Evolutionary conservation across 1,140 invertebrate species (phyloP).

Genomic region (Caerostris darwini): DNA sequence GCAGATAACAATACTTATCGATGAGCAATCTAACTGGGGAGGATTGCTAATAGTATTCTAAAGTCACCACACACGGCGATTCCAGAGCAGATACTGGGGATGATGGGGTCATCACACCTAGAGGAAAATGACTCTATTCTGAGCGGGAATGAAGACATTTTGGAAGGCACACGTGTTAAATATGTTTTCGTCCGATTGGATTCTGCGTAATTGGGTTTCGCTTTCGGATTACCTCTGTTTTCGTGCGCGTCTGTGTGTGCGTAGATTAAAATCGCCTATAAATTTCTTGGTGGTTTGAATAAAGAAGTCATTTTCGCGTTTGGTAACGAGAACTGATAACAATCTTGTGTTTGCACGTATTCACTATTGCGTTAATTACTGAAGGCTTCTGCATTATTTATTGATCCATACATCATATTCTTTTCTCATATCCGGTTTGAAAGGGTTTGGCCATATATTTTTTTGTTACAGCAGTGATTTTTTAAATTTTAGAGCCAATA

Average conservation of each 20-base stretch:
- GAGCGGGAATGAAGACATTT: conserved; percentile 49
- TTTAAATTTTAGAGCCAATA: no score
- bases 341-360: neutral
- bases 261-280: neutral
- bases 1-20: conserved; percentile 47
- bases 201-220: neutral
- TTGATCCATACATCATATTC: no score
- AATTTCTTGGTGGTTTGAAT: neutral
- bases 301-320: neutral
- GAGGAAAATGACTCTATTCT: conserved; percentile 7
- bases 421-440: no score
- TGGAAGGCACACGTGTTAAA: conserved; percentile 10
- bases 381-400: no score
- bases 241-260: neutral
- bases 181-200: neutral
- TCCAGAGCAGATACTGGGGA: neutral
- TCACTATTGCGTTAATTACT: no score
- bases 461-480: no score
- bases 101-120: conserved; percentile 56
- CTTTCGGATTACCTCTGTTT: neutral
- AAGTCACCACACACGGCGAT: conserved; percentile 60
- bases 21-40: conserved; percentile 23
- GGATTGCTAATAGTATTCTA: conserved; percentile 50
- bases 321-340: neutral
- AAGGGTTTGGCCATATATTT: no score